Evolutionary conservation across 2,888 invertebrate genomes (phyloP).

Genomic region (Saturnia pavonia): DNA sequence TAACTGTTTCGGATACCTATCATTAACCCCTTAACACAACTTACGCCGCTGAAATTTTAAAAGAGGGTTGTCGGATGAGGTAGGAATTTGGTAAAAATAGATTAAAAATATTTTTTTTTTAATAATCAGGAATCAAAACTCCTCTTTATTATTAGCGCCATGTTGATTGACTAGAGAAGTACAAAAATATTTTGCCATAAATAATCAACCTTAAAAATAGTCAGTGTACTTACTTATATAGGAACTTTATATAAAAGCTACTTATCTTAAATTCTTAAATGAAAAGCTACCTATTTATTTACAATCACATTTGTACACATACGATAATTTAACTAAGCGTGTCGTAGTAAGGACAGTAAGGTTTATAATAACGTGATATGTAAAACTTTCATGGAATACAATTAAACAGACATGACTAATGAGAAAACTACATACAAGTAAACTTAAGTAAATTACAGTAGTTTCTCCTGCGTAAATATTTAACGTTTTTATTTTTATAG

Average conservation of each 20-base stretch:
- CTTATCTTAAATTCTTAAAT: constrained; percentile 40
- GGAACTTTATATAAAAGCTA: constrained; percentile 49
- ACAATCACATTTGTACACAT: constrained; percentile 11
- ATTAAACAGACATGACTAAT: too few species aligned
- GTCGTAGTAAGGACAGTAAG: background rate
- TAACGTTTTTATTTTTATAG: background rate
- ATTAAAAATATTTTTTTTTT: constrained; percentile 26
- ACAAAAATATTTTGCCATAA: constrained; percentile 48
- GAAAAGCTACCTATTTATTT: constrained; percentile 13
- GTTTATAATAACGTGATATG: background rate
- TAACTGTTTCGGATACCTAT: background rate
- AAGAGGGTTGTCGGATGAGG: too few species aligned
- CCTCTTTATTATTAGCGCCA: constrained; percentile 69
- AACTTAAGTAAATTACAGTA: too few species aligned
- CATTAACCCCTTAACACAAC: too few species aligned
- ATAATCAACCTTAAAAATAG: constrained; percentile 60
- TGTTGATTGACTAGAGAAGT: constrained; percentile 72
- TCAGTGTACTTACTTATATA: constrained; percentile 40
- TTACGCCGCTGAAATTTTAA: too few species aligned
- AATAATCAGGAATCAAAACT: constrained; percentile 51
- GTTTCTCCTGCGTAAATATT: background rate
- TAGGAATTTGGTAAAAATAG: background rate
- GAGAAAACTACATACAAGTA: too few species aligned
- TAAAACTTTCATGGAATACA: background rate
- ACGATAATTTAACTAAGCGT: constrained; percentile 6